Evolutionary conservation across 1,140 invertebrate genomes (phyloP).

Genomic region (Copidosoma floridanum): DNA sequence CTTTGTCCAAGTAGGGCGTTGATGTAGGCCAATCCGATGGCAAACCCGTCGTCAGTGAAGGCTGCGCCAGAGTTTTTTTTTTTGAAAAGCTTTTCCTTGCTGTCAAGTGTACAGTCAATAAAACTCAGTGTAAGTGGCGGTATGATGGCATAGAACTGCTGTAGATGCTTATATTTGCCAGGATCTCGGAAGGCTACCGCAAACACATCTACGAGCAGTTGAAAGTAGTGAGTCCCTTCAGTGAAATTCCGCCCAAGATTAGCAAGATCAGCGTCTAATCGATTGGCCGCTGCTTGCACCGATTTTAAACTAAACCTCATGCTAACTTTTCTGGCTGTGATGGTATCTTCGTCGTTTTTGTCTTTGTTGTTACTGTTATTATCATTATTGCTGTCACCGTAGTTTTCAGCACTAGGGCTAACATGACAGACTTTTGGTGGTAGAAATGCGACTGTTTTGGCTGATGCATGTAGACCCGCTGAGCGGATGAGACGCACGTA

Average conservation of each 20-base stretch:
- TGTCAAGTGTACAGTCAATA: constrained; percentile 87
- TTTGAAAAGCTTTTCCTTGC: constrained; percentile 90
- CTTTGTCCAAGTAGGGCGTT: constrained; percentile 70
- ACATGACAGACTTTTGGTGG: no score
- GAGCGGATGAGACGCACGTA: constrained; percentile 93
- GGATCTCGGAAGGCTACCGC: constrained; percentile 80
- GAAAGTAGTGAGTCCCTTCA: constrained; percentile 94
- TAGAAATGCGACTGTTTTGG: constrained; percentile 86
- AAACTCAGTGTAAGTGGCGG: constrained; percentile 94
- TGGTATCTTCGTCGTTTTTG: constrained; percentile 60
- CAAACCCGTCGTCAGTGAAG: constrained; percentile 98
- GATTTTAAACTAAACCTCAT: constrained; percentile 63
- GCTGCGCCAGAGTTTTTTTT: constrained; percentile 82
- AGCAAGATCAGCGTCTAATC: constrained; percentile 74
- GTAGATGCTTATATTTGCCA: constrained; percentile 82
- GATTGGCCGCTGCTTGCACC: constrained; percentile 67
- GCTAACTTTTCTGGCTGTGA: constrained; percentile 56
- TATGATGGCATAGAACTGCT: constrained; percentile 91
- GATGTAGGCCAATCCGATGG: constrained; percentile 84
- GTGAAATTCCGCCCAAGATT: constrained; percentile 84
- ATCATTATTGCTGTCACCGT: constrained; percentile 59
- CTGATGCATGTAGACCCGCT: constrained; percentile 88
- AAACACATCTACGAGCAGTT: constrained; percentile 92
- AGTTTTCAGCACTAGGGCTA: constrained; percentile 68
- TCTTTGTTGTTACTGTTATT: constrained; percentile 58